Evolutionary conservation across 1,140 invertebrate species (phyloP).

Genomic region (Eumaeus atala): DNA sequence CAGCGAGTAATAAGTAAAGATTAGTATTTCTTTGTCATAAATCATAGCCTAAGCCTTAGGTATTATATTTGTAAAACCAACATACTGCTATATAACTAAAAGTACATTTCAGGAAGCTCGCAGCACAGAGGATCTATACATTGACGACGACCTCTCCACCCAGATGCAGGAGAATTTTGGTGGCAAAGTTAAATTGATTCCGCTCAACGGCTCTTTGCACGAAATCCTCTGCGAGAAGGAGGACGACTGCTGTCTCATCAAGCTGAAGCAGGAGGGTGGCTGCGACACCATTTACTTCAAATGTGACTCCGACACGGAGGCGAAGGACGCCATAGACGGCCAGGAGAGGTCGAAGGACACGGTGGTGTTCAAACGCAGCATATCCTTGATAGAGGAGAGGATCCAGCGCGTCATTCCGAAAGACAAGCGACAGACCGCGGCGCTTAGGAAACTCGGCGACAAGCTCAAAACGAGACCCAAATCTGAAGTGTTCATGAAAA

Average conservation of each 20-base stretch:
- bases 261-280: slow-evolving; percentile 59
- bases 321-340: slow-evolving; percentile 46
- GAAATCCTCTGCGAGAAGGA: slow-evolving; percentile 62
- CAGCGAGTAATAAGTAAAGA: no score
- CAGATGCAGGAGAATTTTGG: slow-evolving; percentile 68
- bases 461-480: slow-evolving; percentile 39
- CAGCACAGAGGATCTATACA: slow-evolving; percentile 72
- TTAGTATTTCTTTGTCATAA: no score
- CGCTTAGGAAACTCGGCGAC: slow-evolving; percentile 24
- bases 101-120: slow-evolving; percentile 56
- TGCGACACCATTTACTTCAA: slow-evolving; percentile 51
- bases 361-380: slow-evolving; percentile 57
- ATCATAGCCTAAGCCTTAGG: no score
- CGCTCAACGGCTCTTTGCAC: slow-evolving; percentile 60
- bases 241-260: slow-evolving; percentile 67
- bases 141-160: slow-evolving; percentile 68
- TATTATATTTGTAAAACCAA: no score
- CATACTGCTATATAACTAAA: neutral
- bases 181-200: slow-evolving; percentile 56
- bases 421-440: slow-evolving; percentile 32
- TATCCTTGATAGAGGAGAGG: slow-evolving; percentile 54
- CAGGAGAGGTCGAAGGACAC: slow-evolving; percentile 38
- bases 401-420: slow-evolving; percentile 50
- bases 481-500: slow-evolving; percentile 44
- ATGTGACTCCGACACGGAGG: slow-evolving; percentile 43